Percentiles rank a stretch among this genome's conserved stretches.
These are phyloP conservation scores for Phainopepla nitens DNA, from an alignment of 2,113 vertebrate genomes.

Conservation along the genomic window DNA sequence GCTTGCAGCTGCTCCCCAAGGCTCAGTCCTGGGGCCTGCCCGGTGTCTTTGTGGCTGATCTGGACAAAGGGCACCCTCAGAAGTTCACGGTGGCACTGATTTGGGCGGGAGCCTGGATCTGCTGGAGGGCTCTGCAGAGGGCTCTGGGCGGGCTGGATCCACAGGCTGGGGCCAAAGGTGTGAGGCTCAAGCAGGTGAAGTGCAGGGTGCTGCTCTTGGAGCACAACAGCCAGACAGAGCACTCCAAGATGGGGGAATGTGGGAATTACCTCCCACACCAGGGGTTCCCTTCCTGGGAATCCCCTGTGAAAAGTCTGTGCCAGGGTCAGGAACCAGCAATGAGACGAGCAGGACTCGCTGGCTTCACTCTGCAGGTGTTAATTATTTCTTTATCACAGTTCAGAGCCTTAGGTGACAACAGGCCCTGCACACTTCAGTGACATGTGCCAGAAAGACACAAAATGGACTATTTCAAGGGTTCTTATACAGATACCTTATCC, in stretches of 20 bases:
- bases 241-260: background rate
- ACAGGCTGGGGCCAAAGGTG: background rate
- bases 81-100: accelerated
- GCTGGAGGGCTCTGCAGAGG: background rate
- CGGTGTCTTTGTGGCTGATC: accelerated
- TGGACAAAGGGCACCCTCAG: background rate
- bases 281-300: no score
- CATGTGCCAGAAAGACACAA: no score
- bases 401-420: no score
- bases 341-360: no score
- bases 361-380: no score
- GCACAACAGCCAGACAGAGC: background rate
- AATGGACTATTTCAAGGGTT: no score
- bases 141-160: background rate
- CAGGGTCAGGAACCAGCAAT: no score
- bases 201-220: background rate
- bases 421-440: no score
- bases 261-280: no score
- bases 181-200: background rate
- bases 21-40: background rate
- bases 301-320: no score
- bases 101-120: background rate
- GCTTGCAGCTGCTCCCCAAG: background rate
- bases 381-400: no score
- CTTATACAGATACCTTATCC: no score